Conservation (phyloP, 2,888 invertebrate genomes). For the Pharmacophagus antenor region DNA sequence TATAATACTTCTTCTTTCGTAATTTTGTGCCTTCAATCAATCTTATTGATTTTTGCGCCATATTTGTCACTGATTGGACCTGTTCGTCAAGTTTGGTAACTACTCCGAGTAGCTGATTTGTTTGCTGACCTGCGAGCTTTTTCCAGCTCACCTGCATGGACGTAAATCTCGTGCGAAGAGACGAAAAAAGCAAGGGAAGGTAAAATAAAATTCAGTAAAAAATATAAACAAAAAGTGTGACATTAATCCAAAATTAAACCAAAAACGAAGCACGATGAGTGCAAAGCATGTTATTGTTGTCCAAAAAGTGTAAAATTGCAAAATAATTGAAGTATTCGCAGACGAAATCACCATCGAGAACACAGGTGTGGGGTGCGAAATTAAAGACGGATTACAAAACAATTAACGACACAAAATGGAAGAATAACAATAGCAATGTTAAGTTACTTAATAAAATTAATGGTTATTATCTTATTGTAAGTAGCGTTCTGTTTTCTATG, state of each 20-base stretch:
- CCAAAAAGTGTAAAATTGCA: conserved; percentile 28
- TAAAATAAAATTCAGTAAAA: conserved; percentile 24
- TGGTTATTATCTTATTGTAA: background rate
- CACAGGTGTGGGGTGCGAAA: conserved; percentile 45
- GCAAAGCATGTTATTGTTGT: conserved; percentile 39
- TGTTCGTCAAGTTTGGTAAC: conserved; percentile 84
- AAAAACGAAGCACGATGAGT: conserved; percentile 51
- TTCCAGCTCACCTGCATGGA: conserved; percentile 82
- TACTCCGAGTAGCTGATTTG: conserved; percentile 84
- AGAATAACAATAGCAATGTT: conserved; percentile 26
- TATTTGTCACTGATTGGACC: conserved; percentile 67
- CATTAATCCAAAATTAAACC: conserved; percentile 36
- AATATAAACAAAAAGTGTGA: conserved; percentile 28
- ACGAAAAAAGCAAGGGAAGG: conserved; percentile 35
- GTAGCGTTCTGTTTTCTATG: background rate
- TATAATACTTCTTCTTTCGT: conserved; percentile 86
- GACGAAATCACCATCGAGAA: conserved; percentile 62
- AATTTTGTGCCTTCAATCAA: conserved; percentile 82
- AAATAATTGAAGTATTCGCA: conserved; percentile 43
- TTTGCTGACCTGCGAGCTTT: conserved; percentile 82
- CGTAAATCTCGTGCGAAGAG: conserved; percentile 38
- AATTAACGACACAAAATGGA: conserved; percentile 64
- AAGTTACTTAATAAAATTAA: conserved; percentile 13
- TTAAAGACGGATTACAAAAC: conserved; percentile 63
- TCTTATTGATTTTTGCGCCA: conserved; percentile 65